Base-by-base conservation (phyloP, 2,797 vertebrate species). In the Dipus sagitta region DNA sequence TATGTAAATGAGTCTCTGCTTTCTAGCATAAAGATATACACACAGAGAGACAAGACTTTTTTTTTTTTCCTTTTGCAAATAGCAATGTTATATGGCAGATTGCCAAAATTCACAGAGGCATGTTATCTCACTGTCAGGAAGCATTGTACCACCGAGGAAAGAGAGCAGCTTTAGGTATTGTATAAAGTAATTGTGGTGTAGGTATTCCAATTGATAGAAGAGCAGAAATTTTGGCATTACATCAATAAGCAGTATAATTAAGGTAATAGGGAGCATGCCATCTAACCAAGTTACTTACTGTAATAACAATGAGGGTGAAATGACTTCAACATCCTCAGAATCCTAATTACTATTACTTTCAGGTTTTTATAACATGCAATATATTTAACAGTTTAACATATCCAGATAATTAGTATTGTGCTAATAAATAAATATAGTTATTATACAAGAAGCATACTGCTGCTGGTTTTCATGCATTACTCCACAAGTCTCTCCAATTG, bases 231-330 rank as follows among this genome's bases (percentile, higher is more conserved):
- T 91, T 97, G 95, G 86, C 90, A 93, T 86, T 95, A 72, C 86
- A 96, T 96, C 94, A 95, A 96, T 96, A 96, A 92, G 86, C 72
- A 86, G 88, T 88, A 95, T 93, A 97, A 96, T 97, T 95, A 95
- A 95, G 52, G 93, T 94, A 95, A 96, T 95, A 95, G 68, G 87
- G 91, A 90, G 64, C 68, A 52, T 86, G 80, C 86, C 82, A 93
- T 62, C 88, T 96, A 94, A 96, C 95, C 93, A 95, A 96, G 79
- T 94, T 90, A 94, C 83, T 92, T 94, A 95, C 82, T 87, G 47
- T 94, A 95, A 95, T 85, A 92, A 82, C 94, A 94, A 64, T 47
- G 77, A 68, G 34, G 88, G 86, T 93, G 95, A 97, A 94, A 86
- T 84, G 80, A 80, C n/a, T 93, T 93, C 77, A 93, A 90, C 74